Evolutionary conservation across 2,113 vertebrate genomes (phyloP), one percentile per base, ranked within the genome.

Genomic region (Ivindomyrus marchei): DNA sequence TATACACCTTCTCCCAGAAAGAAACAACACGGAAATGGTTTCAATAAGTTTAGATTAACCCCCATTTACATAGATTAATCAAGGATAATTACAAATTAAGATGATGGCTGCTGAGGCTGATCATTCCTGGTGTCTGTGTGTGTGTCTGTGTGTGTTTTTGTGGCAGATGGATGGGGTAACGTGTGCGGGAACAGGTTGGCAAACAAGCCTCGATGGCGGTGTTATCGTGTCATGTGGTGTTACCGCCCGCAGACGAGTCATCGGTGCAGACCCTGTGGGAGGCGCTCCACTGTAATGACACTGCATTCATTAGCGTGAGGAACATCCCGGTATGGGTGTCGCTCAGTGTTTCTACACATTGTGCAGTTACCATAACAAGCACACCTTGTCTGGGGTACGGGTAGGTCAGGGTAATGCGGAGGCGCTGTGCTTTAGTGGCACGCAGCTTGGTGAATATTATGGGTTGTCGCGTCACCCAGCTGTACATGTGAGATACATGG

Each of bases 41-140:
- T 93, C 92, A 92, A 92, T 93, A 92, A 92, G 90, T 94, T 93
- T 84, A 90, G 89, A 95, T 95, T 95, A 95, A 95, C 93, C 92
- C 89, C 93, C 92, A 95, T 96, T 95, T 95, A 91, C 94, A 94
- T 95, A 93, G 90, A 94, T 95, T 94, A 95, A 94, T 94, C 90
- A 90, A 89, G 92, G 91, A 93, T 93, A 94, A 94, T 95, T 94
- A 93, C 87, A 91, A 94, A 94, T 93, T 93, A 93, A 92, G 92
- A 93, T 94, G 92, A 95, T 93, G 92, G 93, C 92, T 93, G 91
- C 91, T 90, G 52, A 87, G 80, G 88, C 88, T 92, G 91, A 92
- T 90, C 89, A 89, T 87, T 91, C 77, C 52, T 53, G 88, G 77
- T 91, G 52, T 90, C 89, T 88, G 17, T 86, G 80, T 66, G 8